Base-by-base conservation (phyloP, 2,888 invertebrate genomes). In the Andrena flavipes region DNA sequence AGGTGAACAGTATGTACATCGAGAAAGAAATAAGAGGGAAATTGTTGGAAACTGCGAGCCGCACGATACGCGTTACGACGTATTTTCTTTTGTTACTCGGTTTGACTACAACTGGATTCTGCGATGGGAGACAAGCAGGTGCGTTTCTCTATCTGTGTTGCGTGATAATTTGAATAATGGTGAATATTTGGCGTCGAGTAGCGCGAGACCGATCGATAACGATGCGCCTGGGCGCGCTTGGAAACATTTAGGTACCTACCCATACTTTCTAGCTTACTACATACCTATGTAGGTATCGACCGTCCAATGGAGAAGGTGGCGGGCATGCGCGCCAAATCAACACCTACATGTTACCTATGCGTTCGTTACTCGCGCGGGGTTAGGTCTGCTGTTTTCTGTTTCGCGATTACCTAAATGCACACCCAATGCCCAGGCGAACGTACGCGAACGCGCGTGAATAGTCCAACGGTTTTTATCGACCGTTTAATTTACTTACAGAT, bases 1-100 rank as follows among this genome's bases (percentile, higher is more conserved):
- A 51, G 5, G 30, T 3, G 7, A 65, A 74, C 81, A 81, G 69
- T 56, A 81, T 81, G 81, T 81, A 29, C 72, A 67, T 54, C 72
- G 68, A 80, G 64, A 81, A 74, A 13, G 30, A 73, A 33, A 26
- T 26, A 73, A 60, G 51, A 54, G 54, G 23, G 20, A 63, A 73
- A 69, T 62, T 51, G 51, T 51, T 69, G 29, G 49, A 65, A 6
- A 26, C 42, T 42, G 65, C 30, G 8, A 29, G 35, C 35, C 51
- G 51, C 7, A 10, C 63, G 56, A 73, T 26, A 42, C 48, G 7
- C n/a, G 16, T 54, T 13, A n/a, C 51, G 6, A 48, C n/a, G 26
- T 48, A 30, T 48, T 65, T 65, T 23, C 6, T 70, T 26, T 23
- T 73, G 0, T 74, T 80, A 8, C 10, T 80, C 23, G 80, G 80